Base-by-base conservation (phyloP, 1,140 invertebrate species). In the Drosophila serrata region DNA sequence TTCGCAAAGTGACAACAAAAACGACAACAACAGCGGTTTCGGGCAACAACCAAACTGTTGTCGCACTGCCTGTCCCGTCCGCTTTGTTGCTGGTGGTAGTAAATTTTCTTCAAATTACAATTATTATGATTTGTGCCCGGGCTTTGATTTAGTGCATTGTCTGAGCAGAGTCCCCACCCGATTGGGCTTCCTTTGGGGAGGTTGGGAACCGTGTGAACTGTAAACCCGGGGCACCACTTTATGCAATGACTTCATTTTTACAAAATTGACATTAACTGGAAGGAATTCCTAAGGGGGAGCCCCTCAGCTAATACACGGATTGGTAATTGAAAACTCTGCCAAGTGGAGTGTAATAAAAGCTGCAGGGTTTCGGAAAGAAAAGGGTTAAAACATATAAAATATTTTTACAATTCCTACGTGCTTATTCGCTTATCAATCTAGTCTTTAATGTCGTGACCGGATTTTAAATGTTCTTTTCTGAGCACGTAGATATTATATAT, bases 71-170 rank as follows among this genome's bases (percentile, higher is more conserved):
- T 76, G 60, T 67, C 24, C 46, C 75, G 45, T 76, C 58, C 58
- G 45, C 59, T 45, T 78, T 78, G 68, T 72, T 68, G 80, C 70
- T 78, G 73, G 61, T 87, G 86, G 85, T 85, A 90, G 86, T 90
- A 90, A 90, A 90, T 90, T 90, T 90, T 90, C 85, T 90, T 90
- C 85, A 90, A 90, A 90, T 90, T 90, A 90, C 86, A 90, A 90
- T 90, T 90, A 90, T 90, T 85, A 90, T 90, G 85, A 90, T 90
- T 90, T 90, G 85, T 90, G 85, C 85, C 84, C 84, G 69, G 75
- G 69, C 74, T 85, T 85, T 90, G 85, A 88, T 88, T 88, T 88
- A 88, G 84, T 90, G 69, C 55, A 68, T 40, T 60, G 76, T 80
- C 85, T 86, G 63, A 49, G 51, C 84, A 79, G 49, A 40, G 46